Evolutionary conservation across 2,113 vertebrate species (phyloP), one percentile per base, ranked within the genome.

Genomic region (Equus przewalskii): DNA sequence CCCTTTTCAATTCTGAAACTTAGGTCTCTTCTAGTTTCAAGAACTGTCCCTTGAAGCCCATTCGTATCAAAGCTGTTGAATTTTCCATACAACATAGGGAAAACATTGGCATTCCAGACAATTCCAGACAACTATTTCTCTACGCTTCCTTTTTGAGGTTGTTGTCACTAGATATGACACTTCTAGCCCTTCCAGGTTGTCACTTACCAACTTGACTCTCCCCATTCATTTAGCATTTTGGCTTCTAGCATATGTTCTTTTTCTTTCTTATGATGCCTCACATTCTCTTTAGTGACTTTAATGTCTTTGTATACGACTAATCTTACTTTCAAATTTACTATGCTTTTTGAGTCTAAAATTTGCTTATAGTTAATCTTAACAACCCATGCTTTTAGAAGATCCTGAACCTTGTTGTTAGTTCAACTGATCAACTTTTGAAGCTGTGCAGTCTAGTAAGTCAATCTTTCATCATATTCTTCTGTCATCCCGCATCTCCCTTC

Each of bases 181-280:
- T 22, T 56, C 1, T 7, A 64, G 4, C 54, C 7, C n/a, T 62
- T 51, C 14, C 7, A 2, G 1, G 7, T n/a, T 19, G 2, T 64
- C n/a, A 72, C 16, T 89, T 24, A 82, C 16, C 1, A 30, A 24
- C n/a, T 58, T 67, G 1, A 41, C 49, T 49, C 8, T n/a, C 12
- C 4, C 4, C 1, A 9, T 54, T 91, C 28, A 44, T 69, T 49
- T 75, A 86, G 30, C 44, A 78, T 94, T 85, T 96, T 62, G 46
- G 11, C 33, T 95, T 62, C 14, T 44, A 86, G 16, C 5, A 41
- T 81, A 15, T n/a, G 16, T 64, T 89, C 13, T 41, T 90, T 76
- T 69, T 14, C 28, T 94, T 83, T 75, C 14, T 80, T 12, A 60
- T 21, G 18, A 70, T 36, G 6, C 3, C 19, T 81, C 79, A 30